These are phyloP conservation scores for Chaetodon trifasciatus DNA, from an alignment of 2,797 vertebrate species.

Conservation along the genomic window DNA sequence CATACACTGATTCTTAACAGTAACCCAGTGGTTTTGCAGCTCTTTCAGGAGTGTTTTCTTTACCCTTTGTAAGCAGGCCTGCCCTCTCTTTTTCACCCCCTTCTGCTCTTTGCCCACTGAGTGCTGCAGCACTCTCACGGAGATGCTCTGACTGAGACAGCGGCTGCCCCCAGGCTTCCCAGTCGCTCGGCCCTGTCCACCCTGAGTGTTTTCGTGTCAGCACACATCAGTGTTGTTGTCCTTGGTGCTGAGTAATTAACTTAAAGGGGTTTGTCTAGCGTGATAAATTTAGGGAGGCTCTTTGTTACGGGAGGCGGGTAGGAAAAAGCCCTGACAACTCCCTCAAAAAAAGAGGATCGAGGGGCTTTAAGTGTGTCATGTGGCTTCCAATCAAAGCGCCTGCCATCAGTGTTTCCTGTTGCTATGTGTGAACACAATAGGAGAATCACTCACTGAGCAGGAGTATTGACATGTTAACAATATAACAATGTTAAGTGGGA, in stretches of 20 bases:
- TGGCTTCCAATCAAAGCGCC: slow-evolving; percentile 71
- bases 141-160: slow-evolving; percentile 65
- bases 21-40: slow-evolving; percentile 8
- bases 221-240: slow-evolving; percentile 81
- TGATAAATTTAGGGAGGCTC: slow-evolving; percentile 78
- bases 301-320: slow-evolving; percentile 67
- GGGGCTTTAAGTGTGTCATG: slow-evolving; percentile 75
- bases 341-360: slow-evolving; percentile 59
- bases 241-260: slow-evolving; percentile 78
- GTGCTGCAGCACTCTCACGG: slow-evolving; percentile 60
- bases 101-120: slow-evolving; percentile 61
- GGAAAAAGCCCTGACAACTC: slow-evolving; percentile 66
- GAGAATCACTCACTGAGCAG: slow-evolving; percentile 72
- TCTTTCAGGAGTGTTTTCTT: slow-evolving; percentile 48
- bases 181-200: slow-evolving; percentile 63
- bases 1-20: slow-evolving; percentile 1
- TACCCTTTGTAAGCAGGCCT: slow-evolving; percentile 44
- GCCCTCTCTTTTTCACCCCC: slow-evolving; percentile 45
- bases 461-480: slow-evolving; percentile 81
- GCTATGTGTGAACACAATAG: slow-evolving; percentile 78
- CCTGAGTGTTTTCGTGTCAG: slow-evolving; percentile 82
- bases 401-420: slow-evolving; percentile 77
- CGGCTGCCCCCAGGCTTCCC: slow-evolving; percentile 61
- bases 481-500: slow-evolving; percentile 78
- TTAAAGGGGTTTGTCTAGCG: slow-evolving; percentile 81